Base-by-base conservation (phyloP, 2,113 vertebrate genomes). In the Xiphorhynchus elegans region DNA sequence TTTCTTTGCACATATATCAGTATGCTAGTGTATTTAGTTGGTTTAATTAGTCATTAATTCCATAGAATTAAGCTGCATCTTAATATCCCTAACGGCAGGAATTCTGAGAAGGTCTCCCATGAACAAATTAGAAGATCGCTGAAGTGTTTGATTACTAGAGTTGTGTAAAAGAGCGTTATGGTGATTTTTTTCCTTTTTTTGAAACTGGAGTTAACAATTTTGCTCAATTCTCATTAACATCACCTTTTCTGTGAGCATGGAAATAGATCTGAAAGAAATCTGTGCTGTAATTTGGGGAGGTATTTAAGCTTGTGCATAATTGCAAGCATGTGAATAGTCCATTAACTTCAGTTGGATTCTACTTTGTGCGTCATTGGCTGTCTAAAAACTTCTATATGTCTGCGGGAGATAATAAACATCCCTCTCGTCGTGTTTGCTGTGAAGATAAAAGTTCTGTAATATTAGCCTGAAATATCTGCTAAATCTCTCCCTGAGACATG, bases 91-190 rank as follows among this genome's bases (percentile, higher is more conserved):
- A 37, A 16, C 31, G 69, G n/a, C 4, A 7, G 40, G 53, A 72
- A 35, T 79, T 62, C 25, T 37, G 47, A 53, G 50, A 70, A 49
- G 52, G 28, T 70, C 4, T 28, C 81, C 64, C 39, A 1, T 35
- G 42, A 76, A n/a, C 7, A 46, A 63, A 58, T 68, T 8, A 73
- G 20, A 62, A 72, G 23, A 35, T 42, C 0, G 0, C 17, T 39
- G 4, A 90, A 95, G 28, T 50, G 28, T 64, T 64, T 84, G 20
- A 44, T 89, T 62, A 60, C 20, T 50, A 4, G 35, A 89, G 40
- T 78, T 74, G 9, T 63, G 11, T 63, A 24, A 46, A 90, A 70
- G 6, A 62, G 3, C 1, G 0, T 42, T 87, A 40, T 0, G 1
- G 19, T 39, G 7, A 1, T 26, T 26, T 78, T 35, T 19, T 66